Evolutionary conservation across 2,888 invertebrate genomes (phyloP), one percentile per base, ranked within the genome.

Genomic region (Ophioninae sp.): DNA sequence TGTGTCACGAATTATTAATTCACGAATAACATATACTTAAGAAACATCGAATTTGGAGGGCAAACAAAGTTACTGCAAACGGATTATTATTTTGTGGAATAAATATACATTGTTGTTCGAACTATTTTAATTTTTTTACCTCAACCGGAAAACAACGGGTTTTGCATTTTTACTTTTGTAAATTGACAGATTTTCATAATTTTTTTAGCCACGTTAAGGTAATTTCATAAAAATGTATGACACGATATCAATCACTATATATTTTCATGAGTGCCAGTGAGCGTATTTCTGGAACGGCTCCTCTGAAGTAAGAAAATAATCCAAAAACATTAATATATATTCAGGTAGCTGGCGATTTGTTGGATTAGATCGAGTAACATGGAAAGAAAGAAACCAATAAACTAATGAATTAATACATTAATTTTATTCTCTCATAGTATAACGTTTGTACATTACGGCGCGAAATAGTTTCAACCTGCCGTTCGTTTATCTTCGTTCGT

Each of bases 281-380:
- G 30, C 30, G 30, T 30, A 30, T 30, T 30, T 30, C 1, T 30
- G 30, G 30, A 30, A 30, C 3, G 30, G 30, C 2, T 30, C 30
- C 2, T 30, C 30, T 30, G 30, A 30, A 1, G 30, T 3, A 30
- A 30, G 30, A 30, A 1, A 30, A 30, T 30, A 30, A 30, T 30
- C 30, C 30, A 30, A 30, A 30, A 3, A 30, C 2, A 30, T 30
- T 30, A 1, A 90, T 70, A 85, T 86, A 83, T 87, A 84, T 86
- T 90, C 87, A 85, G 86, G 86, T 85, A 85, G 87, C 82, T 68
- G 85, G 84, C 85, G 86, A 81, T 79, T 83, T 79, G 77, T 85
- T 78, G 76, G 23, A 65, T 76, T 76, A 23, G 68, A 81, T 83
- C 83, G 74, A 86, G 81, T 86, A 80, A 79, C 83, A 83, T 88